These are phyloP conservation scores for Drosophila prostipennis DNA, from an alignment of 2,888 invertebrate genomes.

Conservation along the genomic window DNA sequence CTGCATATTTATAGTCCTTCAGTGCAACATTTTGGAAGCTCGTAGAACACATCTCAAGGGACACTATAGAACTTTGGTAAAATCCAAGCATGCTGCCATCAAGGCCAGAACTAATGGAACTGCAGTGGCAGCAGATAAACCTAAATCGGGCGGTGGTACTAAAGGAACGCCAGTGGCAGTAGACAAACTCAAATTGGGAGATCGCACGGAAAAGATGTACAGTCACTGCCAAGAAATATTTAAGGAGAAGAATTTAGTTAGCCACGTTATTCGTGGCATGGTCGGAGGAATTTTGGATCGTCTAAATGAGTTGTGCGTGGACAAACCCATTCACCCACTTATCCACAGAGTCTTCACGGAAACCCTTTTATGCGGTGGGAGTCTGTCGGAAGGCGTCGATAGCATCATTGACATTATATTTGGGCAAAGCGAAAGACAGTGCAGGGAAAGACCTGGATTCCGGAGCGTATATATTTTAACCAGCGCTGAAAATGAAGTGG, in stretches of 20 bases:
- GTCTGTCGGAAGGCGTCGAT: conserved; percentile 1
- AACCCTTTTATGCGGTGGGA: conserved; percentile 27
- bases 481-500: background rate
- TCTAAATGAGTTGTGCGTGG: conserved; percentile 8
- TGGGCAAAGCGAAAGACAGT: conserved; percentile 1
- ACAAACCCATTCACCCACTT: background rate
- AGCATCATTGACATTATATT: conserved; percentile 15
- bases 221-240: conserved; percentile 20
- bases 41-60: background rate
- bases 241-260: background rate
- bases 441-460: conserved; percentile 11
- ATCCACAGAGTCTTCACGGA: conserved; percentile 14
- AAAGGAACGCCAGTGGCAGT: background rate
- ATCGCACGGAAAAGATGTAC: conserved; percentile 2
- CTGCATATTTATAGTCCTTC: background rate
- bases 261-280: conserved; percentile 18
- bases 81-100: background rate
- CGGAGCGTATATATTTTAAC: conserved; percentile 9
- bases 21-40: background rate
- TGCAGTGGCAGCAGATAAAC: background rate
- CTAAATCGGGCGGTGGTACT: background rate
- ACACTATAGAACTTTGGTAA: background rate
- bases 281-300: background rate
- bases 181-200: background rate
- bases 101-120: conserved; percentile 3